phyloP scores from a whole-genome alignment of 2,113 vertebrate genomes.

The Microcebus tavaratra region DNA sequence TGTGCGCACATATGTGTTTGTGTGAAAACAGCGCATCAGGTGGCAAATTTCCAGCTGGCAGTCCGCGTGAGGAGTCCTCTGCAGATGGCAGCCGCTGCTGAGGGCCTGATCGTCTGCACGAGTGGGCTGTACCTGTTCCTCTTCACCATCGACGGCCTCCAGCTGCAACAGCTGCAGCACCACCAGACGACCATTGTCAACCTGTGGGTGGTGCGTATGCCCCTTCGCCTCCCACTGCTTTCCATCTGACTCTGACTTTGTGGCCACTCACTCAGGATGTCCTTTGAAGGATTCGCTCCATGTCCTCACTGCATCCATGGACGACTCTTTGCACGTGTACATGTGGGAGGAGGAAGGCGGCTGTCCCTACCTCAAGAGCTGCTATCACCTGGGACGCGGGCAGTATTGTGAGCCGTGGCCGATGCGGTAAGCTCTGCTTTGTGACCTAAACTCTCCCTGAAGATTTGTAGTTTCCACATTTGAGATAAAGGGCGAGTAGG shows the following conservation, averaged over 20 bases:
- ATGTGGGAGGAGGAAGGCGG: neutral
- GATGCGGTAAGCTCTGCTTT: neutral
- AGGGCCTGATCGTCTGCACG: neutral
- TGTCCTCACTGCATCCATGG: neutral
- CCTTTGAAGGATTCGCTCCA: neutral
- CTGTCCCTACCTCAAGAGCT: neutral
- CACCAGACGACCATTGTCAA: neutral
- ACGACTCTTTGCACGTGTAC: neutral
- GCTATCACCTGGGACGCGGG: neutral
- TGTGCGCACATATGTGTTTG: neutral
- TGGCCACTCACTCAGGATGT: neutral
- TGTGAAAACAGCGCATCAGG: neutral
- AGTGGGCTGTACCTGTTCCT: neutral
- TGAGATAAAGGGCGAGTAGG: neutral
- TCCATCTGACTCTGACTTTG: neutral
- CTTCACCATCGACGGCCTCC: neutral
- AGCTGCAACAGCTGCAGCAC: neutral
- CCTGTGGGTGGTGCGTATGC: neutral
- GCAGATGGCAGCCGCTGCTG: neutral
- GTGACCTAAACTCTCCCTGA: neutral
- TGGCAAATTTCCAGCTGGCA: neutral
- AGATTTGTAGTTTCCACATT: neutral
- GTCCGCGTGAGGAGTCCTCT: fast-evolving
- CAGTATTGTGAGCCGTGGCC: fast-evolving
- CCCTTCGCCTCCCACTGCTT: neutral